Evolutionary conservation across 1,140 invertebrate species (phyloP).

Genomic region (Lasioglossum baleicum): DNA sequence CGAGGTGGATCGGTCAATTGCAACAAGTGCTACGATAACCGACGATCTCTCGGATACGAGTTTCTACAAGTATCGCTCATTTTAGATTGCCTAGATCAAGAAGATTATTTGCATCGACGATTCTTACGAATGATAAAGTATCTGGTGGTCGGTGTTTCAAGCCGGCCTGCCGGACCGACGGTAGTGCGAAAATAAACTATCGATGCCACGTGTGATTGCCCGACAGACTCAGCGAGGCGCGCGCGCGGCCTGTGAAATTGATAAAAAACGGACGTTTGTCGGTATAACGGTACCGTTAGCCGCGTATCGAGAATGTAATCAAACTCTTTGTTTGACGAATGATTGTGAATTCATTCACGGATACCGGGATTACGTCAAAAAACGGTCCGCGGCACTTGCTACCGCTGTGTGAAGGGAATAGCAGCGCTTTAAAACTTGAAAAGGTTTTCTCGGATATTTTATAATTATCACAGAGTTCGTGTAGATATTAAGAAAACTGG

Average conservation of each 20-base stretch:
- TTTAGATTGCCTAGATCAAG: slow-evolving; percentile 15
- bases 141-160: slow-evolving; percentile 25
- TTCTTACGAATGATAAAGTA: slow-evolving; percentile 14
- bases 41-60: neutral
- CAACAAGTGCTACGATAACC: neutral
- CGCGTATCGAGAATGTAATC: slow-evolving; percentile 13
- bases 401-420: no score
- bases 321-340: neutral
- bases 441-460: neutral
- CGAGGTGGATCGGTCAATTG: neutral
- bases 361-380: neutral
- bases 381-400: neutral
- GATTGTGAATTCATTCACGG: neutral
- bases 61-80: neutral
- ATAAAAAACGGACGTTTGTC: slow-evolving; percentile 14
- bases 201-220: slow-evolving; percentile 20
- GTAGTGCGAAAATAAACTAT: slow-evolving; percentile 46
- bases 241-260: neutral
- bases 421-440: neutral
- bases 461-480: neutral
- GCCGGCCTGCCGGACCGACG: neutral
- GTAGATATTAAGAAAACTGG: no score
- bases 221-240: neutral
- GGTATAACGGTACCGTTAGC: slow-evolving; percentile 3
- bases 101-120: slow-evolving; percentile 30